Evolutionary conservation across 2,797 vertebrate species (phyloP), one percentile per base, ranked within the genome.

Genomic region (Octomys mimax): DNA sequence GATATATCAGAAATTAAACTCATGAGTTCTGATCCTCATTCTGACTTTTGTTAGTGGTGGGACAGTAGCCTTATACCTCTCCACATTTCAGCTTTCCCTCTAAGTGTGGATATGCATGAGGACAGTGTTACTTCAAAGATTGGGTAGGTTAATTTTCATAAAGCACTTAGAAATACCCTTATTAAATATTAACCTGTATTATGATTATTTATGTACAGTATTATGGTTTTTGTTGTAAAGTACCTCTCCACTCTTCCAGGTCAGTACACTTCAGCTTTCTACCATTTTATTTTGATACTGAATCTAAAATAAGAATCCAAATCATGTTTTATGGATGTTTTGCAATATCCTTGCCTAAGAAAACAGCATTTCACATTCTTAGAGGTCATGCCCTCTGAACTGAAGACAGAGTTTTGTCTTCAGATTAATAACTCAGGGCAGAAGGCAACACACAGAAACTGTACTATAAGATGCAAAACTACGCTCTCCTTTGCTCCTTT

Each of bases 241-340:
- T 85, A 21, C 36, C 36, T 79, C 36, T 78, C 9, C 36, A 66
- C 8, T 70, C 8, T 10, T 31, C 36, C n/a, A 96, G 16, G 26
- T 94, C 10, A 33, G 26, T 71, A 9, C 11, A 46, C 70, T 89
- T 26, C 18, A 85, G 79, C 36, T 96, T 96, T 94, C 57, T 81
- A 75, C 28, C 36, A 64, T 36, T 16, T 62, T 94, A 52, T 95
- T 98, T 96, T 61, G 16, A 93, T 80, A 73, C 42, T 81, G n/a
- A 92, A 71, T 95, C 94, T 97, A 87, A 95, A 95, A 84, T 91
- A 84, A 96, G 91, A 92, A 91, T 71, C 21, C 57, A 88, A 61
- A 81, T 89, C 49, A 68, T 71, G 5, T 95, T 97, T 91, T 85
- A 83, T 93, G 94, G 42, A 80, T 93, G 21, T 77, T 97, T 96